These are phyloP conservation scores for Amiota mariae DNA, from an alignment of 2,888 invertebrate species.

Conservation along the genomic window DNA sequence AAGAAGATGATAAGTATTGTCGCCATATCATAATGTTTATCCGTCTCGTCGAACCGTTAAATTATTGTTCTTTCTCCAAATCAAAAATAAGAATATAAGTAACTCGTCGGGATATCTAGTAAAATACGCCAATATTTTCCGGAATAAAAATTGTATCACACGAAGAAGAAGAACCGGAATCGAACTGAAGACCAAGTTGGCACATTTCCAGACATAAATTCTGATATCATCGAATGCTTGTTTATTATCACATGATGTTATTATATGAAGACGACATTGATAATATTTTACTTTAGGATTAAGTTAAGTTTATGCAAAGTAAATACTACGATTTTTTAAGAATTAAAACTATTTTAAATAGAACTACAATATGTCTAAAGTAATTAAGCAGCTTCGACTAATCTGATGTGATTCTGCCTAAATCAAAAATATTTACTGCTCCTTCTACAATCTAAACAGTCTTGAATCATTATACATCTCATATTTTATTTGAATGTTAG, in stretches of 20 bases:
- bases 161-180: slow-evolving; percentile 30
- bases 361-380: not conserved
- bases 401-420: no score
- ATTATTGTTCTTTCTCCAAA: not conserved
- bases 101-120: not conserved
- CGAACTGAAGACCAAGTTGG: slow-evolving; percentile 49
- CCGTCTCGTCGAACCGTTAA: not conserved
- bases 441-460: no score
- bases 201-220: slow-evolving; percentile 64
- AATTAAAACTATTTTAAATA: not conserved
- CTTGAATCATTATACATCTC: no score
- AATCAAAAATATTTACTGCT: no score
- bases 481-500: no score
- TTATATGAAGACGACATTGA: not conserved
- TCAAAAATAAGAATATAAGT: not conserved
- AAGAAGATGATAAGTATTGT: not conserved
- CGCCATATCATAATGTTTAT: not conserved
- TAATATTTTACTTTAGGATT: not conserved
- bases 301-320: no score
- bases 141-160: not conserved
- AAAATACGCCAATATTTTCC: not conserved
- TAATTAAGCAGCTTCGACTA: no score
- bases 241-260: no score
- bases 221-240: slow-evolving; percentile 51
- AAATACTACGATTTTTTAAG: not conserved